Conservation (phyloP, 2,113 vertebrate genomes). For the Cranoglanis bouderius region DNA sequence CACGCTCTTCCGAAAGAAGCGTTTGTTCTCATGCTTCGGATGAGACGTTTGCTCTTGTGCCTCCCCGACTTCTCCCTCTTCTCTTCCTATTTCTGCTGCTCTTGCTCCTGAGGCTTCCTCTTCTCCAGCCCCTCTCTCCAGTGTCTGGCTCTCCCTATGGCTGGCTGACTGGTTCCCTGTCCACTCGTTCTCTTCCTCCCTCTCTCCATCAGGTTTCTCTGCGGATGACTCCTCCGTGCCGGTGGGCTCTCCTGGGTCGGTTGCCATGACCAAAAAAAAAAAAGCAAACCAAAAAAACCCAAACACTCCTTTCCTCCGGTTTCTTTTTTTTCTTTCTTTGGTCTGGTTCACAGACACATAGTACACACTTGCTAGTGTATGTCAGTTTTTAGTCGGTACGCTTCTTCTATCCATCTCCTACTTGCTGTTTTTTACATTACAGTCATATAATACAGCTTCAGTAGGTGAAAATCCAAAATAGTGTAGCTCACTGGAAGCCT, state of each 20-base stretch:
- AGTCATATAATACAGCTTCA: constrained; percentile 12
- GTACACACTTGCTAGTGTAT: constrained; percentile 27
- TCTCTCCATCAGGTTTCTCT: constrained; percentile 83
- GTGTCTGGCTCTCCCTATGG: constrained; percentile 63
- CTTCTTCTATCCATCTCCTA: constrained; percentile 59
- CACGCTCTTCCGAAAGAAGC: constrained; percentile 87
- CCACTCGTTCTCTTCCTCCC: constrained; percentile 63
- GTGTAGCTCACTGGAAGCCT: constrained; percentile 27
- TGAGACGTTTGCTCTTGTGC: constrained; percentile 50
- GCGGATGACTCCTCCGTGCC: constrained; percentile 81
- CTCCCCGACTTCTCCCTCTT: constrained; percentile 53
- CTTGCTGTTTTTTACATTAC: constrained; percentile 40
- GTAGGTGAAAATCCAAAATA: constrained; percentile 32
- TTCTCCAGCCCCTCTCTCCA: constrained; percentile 52
- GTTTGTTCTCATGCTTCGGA: constrained; percentile 78
- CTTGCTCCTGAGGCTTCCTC: constrained; percentile 58
- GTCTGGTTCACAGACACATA: constrained; percentile 27
- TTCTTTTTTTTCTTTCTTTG: constrained; percentile 29
- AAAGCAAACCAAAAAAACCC: too few species aligned
- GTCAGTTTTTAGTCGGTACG: constrained; percentile 46
- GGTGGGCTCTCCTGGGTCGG: constrained; percentile 87
- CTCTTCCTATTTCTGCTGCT: constrained; percentile 64
- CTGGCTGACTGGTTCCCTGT: constrained; percentile 57
- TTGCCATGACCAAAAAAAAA: constrained; percentile 78
- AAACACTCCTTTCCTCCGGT: not conserved